phyloP scores from a whole-genome alignment of 2,888 invertebrate species.

The Elmis aenea region DNA sequence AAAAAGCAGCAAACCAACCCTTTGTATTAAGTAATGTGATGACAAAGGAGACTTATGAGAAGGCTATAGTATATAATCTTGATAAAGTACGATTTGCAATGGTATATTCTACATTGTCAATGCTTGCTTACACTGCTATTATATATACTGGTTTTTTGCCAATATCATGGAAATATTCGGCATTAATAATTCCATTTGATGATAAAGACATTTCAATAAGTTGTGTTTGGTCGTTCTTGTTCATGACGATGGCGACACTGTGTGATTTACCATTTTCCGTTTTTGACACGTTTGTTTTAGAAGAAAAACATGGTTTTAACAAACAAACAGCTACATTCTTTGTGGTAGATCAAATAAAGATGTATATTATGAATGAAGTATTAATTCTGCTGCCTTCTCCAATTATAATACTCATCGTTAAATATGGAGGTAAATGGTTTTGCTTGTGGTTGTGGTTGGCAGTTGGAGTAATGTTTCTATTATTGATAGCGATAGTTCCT shows the following conservation, averaged over 20 bases:
- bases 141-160: conserved; percentile 57
- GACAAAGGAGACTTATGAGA: conserved; percentile 80
- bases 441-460: conserved; percentile 97
- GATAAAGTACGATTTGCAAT: conserved; percentile 86
- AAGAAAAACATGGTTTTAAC: conserved; percentile 96
- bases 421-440: conserved; percentile 91
- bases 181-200: conserved; percentile 53
- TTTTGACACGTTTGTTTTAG: conserved; percentile 89
- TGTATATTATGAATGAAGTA: conserved; percentile 69
- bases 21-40: conserved; percentile 69
- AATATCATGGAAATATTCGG: conserved; percentile 67
- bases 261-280: conserved; percentile 76
- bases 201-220: conserved; percentile 73
- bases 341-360: conserved; percentile 85
- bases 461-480: conserved; percentile 70
- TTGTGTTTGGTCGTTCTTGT: conserved; percentile 72
- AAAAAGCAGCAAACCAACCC: conserved; percentile 68
- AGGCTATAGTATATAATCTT: conserved; percentile 82
- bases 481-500: conserved; percentile 87
- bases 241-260: conserved; percentile 62
- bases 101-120: conserved; percentile 73
- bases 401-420: conserved; percentile 73
- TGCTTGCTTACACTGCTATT: conserved; percentile 68
- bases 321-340: conserved; percentile 93
- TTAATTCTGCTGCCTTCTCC: conserved; percentile 77